Evolutionary conservation across 2,113 vertebrate genomes (phyloP).

Genomic region (Mugil cephalus): DNA sequence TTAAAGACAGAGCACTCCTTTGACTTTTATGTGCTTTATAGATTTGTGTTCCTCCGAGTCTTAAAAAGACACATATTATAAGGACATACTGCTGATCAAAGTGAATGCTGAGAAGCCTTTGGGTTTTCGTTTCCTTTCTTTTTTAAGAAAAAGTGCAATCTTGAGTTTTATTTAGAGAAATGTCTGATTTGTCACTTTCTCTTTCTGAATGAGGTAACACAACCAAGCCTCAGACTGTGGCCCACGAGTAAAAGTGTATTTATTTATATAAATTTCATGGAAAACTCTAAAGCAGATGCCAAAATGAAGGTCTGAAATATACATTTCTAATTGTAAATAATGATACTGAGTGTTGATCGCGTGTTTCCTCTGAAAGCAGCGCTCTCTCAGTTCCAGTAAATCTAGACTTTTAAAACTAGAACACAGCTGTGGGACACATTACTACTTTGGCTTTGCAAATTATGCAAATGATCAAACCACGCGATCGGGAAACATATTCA

Average conservation of each 20-base stretch:
- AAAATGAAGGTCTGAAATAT: no score
- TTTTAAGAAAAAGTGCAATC: no score
- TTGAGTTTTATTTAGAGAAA: no score
- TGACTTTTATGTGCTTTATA: slow-evolving; percentile 9
- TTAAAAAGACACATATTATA: slow-evolving; percentile 2
- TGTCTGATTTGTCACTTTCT: no score
- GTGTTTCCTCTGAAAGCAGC: no score
- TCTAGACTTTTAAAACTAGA: slow-evolving; percentile 13
- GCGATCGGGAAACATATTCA: neutral
- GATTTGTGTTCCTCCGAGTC: slow-evolving; percentile 10
- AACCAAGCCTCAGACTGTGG: no score
- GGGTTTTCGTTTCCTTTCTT: neutral
- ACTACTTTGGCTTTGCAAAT: slow-evolving; percentile 30
- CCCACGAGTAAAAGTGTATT: neutral
- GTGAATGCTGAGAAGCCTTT: neutral
- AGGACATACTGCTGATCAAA: slow-evolving; percentile 1
- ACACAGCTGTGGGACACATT: slow-evolving; percentile 29
- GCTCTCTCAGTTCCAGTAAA: neutral
- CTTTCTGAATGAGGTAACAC: no score
- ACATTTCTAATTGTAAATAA: no score
- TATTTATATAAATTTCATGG: neutral
- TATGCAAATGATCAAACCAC: slow-evolving; percentile 12
- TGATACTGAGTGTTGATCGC: no score
- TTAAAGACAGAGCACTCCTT: slow-evolving; percentile 31
- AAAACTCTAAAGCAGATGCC: neutral